Percentiles rank a stretch among this genome's conserved stretches.
These are phyloP conservation scores for Porites lobata DNA, from an alignment of 92 coral and sea anemone genomes.

Conservation along the genomic window DNA sequence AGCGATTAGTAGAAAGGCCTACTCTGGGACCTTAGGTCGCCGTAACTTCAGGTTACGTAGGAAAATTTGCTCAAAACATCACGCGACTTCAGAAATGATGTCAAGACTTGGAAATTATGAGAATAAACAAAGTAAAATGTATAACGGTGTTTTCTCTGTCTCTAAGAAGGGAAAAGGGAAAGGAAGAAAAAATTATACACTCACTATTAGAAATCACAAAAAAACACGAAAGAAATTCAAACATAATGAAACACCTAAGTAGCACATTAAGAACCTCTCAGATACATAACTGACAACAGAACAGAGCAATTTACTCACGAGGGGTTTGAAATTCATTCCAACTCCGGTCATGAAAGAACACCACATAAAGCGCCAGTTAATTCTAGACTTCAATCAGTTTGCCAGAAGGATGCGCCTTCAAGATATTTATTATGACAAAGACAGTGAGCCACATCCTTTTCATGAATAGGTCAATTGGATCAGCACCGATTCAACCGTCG, in stretches of 20 bases:
- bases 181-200: no score
- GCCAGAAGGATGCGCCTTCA: conserved; percentile 18
- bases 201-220: no score
- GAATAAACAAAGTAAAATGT: no score
- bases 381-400: conserved; percentile 31
- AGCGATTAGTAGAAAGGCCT: no score
- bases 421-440: conserved; percentile 28
- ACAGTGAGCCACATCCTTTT: conserved; percentile 45
- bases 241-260: background rate
- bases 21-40: no score
- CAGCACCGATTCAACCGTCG: conserved; percentile 44
- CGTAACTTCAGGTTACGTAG: no score
- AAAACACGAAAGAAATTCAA: no score
- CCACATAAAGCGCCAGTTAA: background rate
- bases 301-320: background rate
- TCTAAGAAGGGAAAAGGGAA: no score
- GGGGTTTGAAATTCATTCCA: conserved; percentile 34
- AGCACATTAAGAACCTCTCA: background rate
- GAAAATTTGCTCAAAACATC: no score
- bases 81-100: no score
- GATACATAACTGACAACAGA: background rate
- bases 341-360: background rate
- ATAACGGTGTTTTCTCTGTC: no score
- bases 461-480: conserved; percentile 47
- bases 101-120: no score